Conservation (phyloP, 2,797 vertebrate genomes). For the Meda fulgida region DNA sequence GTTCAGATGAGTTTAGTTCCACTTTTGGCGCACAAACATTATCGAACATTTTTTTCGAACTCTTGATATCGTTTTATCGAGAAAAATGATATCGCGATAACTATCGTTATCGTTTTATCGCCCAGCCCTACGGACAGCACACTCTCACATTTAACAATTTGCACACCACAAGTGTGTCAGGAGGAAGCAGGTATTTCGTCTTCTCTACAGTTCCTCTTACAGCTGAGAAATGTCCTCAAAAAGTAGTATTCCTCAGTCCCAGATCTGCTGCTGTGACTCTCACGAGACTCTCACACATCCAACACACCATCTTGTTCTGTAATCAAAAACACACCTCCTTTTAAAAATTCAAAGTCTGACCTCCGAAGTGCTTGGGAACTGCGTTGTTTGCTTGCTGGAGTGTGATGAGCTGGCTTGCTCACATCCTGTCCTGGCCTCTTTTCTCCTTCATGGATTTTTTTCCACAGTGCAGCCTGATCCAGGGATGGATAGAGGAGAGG, state of each 20-base stretch:
- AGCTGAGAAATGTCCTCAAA: conserved; percentile 29
- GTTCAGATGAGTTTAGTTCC: no score
- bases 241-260: conserved; percentile 29
- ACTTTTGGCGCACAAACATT: no score
- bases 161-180: background rate
- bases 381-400: conserved; percentile 23
- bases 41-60: no score
- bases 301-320: conserved; percentile 20
- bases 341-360: conserved; percentile 16
- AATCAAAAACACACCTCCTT: conserved; percentile 17
- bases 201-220: conserved; percentile 6
- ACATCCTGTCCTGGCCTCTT: conserved; percentile 24
- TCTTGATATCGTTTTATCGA: no score
- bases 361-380: conserved; percentile 21
- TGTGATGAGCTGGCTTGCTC: conserved; percentile 36
- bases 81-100: no score
- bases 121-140: background rate
- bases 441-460: conserved; percentile 29
- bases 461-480: conserved; percentile 14
- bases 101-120: no score
- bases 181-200: conserved; percentile 12
- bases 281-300: conserved; percentile 19
- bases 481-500: conserved; percentile 43
- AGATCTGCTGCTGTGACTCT: conserved; percentile 1
- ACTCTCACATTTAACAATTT: conserved; percentile 2